Evolutionary conservation across 2,113 vertebrate species (phyloP), one percentile per base, ranked within the genome.

Genomic region (Leiothrix lutea): DNA sequence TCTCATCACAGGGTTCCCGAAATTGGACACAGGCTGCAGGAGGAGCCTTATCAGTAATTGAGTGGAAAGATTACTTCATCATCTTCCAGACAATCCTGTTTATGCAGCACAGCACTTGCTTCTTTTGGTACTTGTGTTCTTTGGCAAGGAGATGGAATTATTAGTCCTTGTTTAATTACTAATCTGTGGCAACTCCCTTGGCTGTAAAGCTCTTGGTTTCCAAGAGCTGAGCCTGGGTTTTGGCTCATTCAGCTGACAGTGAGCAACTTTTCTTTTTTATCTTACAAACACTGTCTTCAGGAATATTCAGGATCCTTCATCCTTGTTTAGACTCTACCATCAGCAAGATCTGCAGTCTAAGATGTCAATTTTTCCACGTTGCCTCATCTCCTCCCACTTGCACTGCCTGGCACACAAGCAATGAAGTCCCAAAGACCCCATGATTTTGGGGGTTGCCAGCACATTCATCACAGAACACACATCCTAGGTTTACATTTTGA

Each of bases 111-210:
- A 79, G 70, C 36, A 57, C 53, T 95, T 83, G 73, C 33, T 79
- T 88, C 77, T 88, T 84, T 70, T 48, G 12, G 69, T 61, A 22
- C 35, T 88, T 61, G 35, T 53, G 29, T 23, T 81, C 26, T 56
- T 89, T 91, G 78, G 70, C 90, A 87, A 25, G 22, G 87, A 53
- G 5, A 79, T 6, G 53, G 86, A 74, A 60, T 84, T 56, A 74
- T 47, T 60, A 70, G 54, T 62, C 73, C 77, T 74, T 74, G 51
- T 77, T 94, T 86, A 78, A 78, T 92, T 86, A 80, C 95, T 95
- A 62, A 89, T 58, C 51, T 3, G 18, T 47, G 62, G 29, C 61
- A 85, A 23, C 65, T 85, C 66, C 44, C 62, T 44, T 45, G 60
- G 35, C 74, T 56, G 47, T 33, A 42, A 90, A 88, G 35, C 65